These are phyloP conservation scores for Hippasteria phrygiana DNA, from an alignment of 53 echinoderm and acorn worm genomes.

Conservation along the genomic window DNA sequence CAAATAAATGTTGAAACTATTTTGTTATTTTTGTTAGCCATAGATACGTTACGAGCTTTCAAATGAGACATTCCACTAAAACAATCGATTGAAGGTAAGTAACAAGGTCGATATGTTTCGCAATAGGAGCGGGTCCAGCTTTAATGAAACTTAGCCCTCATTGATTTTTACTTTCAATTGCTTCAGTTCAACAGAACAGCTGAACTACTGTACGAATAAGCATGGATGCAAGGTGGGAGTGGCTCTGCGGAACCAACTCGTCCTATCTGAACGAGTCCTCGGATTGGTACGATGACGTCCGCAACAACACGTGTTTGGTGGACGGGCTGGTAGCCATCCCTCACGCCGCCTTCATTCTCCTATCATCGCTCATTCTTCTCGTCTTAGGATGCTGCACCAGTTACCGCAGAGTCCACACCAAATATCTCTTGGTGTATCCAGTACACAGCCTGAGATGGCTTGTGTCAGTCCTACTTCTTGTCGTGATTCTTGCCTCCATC, in stretches of 20 bases:
- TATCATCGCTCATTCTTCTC: slow-evolving; percentile 68
- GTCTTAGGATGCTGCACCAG: slow-evolving; percentile 79
- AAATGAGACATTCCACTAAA: too few relatives aligned
- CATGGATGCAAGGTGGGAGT: slow-evolving; percentile 68
- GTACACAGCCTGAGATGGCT: slow-evolving; percentile 89
- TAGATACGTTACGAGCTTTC: too few relatives aligned
- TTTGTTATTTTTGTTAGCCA: too few relatives aligned
- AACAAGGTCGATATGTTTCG: too few relatives aligned
- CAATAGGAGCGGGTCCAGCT: too few relatives aligned
- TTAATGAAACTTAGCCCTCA: too few relatives aligned
- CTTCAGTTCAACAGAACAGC: too few relatives aligned
- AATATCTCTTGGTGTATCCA: slow-evolving; percentile 74
- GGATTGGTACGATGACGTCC: slow-evolving; percentile 58
- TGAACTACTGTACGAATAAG: too few relatives aligned
- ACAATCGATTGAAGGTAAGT: too few relatives aligned
- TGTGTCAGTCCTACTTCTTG: slow-evolving; percentile 64
- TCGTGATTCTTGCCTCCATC: slow-evolving; percentile 63
- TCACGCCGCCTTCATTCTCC: slow-evolving; percentile 74
- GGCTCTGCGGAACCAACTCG: slow-evolving; percentile 83
- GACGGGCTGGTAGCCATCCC: slow-evolving; percentile 68
- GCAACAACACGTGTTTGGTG: slow-evolving; percentile 85
- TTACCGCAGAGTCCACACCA: slow-evolving; percentile 66
- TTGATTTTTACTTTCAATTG: background rate
- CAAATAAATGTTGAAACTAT: too few relatives aligned
- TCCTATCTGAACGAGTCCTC: slow-evolving; percentile 34